These are phyloP conservation scores for Paguma larvata DNA, from an alignment of 2,797 vertebrate genomes.

Conservation along the genomic window DNA sequence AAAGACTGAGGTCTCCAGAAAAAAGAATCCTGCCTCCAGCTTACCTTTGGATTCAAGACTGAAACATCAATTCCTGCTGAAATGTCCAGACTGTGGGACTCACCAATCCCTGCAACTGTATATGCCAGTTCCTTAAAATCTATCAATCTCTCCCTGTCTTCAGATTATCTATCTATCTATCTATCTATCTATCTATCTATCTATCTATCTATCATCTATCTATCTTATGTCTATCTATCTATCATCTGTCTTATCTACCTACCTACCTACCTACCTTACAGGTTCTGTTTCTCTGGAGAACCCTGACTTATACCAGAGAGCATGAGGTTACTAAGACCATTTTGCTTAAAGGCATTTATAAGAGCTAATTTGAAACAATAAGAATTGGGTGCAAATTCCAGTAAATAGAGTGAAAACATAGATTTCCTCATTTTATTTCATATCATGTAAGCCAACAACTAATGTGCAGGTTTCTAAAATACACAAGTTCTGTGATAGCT, in stretches of 20 bases:
- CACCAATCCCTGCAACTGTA: background rate
- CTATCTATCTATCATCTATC: too few relatives aligned
- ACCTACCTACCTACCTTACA: background rate
- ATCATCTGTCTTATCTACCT: background rate
- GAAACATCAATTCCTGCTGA: background rate
- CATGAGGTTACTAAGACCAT: background rate
- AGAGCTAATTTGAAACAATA: conserved; percentile 47
- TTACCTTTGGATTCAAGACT: background rate
- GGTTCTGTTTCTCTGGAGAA: conserved; percentile 2
- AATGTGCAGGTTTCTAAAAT: conserved; percentile 16
- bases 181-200: background rate
- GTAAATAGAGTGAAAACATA: conserved; percentile 51
- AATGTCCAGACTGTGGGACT: background rate
- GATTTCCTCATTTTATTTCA: conserved; percentile 23
- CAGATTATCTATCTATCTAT: background rate
- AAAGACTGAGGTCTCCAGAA: background rate
- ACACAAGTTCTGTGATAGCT: background rate
- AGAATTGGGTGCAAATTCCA: background rate
- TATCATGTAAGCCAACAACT: conserved; percentile 24
- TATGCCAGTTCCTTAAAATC: background rate
- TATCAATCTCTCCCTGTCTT: background rate
- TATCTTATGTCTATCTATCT: background rate
- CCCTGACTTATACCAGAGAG: background rate
- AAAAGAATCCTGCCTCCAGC: background rate
- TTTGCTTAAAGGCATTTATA: conserved; percentile 36